phyloP scores from a whole-genome alignment of 2,888 invertebrate species.

The Saturnia japonica region DNA sequence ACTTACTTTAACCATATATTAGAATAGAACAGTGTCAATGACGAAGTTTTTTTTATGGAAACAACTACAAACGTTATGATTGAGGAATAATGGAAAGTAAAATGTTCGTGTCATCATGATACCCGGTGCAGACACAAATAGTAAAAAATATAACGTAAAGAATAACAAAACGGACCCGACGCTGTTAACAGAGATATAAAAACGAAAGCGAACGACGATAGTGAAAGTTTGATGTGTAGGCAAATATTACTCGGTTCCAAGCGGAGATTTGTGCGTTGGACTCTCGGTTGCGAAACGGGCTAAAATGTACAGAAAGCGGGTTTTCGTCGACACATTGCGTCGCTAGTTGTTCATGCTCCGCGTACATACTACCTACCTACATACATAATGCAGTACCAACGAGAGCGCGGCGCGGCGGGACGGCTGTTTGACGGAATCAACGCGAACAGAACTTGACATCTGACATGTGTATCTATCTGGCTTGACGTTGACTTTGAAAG shows the following conservation, averaged over 20 bases:
- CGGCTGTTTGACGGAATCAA: conserved; percentile 66
- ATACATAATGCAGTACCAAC: conserved; percentile 66
- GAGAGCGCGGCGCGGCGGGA: conserved; percentile 38
- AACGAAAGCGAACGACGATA: conserved; percentile 78
- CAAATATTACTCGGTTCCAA: conserved; percentile 77
- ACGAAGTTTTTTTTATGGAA: background rate
- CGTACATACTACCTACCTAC: conserved; percentile 43
- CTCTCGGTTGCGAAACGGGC: conserved; percentile 66
- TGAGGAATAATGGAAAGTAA: conserved; percentile 12
- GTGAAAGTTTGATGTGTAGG: conserved; percentile 82
- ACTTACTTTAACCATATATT: background rate
- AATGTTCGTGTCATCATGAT: conserved; percentile 31
- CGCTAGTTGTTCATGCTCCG: conserved; percentile 36
- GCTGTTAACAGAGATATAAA: conserved; percentile 72
- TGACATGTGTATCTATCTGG: conserved; percentile 65
- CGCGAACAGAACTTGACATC: conserved; percentile 73
- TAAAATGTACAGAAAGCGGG: conserved; percentile 59
- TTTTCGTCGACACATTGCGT: conserved; percentile 51
- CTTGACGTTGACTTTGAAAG: conserved; percentile 52
- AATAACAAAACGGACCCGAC: conserved; percentile 68
- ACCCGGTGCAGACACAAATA: conserved; percentile 36
- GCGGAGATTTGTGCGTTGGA: conserved; percentile 77
- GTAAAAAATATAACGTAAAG: conserved; percentile 48
- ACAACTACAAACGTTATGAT: conserved; percentile 5
- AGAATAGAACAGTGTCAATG: background rate